Percentiles rank a stretch among this genome's conserved stretches.
Conservation (phyloP, 2,113 vertebrate species). For the Agelaius phoeniceus region DNA sequence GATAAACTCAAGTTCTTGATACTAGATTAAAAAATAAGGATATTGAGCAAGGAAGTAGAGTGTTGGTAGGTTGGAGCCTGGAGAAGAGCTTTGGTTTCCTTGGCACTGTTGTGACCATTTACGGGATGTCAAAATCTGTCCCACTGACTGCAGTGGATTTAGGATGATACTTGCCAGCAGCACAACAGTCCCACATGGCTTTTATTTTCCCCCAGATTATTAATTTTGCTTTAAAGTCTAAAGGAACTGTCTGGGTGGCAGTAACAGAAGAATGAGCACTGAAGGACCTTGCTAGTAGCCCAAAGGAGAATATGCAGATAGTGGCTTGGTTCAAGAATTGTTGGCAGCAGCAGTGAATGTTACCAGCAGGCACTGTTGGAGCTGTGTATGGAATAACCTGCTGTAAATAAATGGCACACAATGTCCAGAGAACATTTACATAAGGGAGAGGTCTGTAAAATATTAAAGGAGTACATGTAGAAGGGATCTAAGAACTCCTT, state of each 20-base stretch:
- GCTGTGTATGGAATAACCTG: neutral
- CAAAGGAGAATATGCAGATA: neutral
- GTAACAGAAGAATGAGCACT: slow-evolving; percentile 14
- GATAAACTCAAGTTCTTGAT: neutral
- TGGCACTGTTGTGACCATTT: neutral
- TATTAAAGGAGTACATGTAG: slow-evolving; percentile 19
- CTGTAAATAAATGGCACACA: neutral
- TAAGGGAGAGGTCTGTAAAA: neutral
- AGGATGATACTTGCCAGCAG: neutral
- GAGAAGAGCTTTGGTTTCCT: neutral
- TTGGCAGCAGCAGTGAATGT: slow-evolving; percentile 8
- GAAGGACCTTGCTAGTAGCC: slow-evolving; percentile 11
- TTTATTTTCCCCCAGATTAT: slow-evolving; percentile 9
- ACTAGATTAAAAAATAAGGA: neutral
- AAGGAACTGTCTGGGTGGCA: neutral
- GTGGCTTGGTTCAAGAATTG: neutral
- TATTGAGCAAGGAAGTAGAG: neutral
- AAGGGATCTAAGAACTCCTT: neutral
- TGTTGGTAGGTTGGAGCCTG: neutral
- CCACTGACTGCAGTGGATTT: neutral
- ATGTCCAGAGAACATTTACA: neutral
- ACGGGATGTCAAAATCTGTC: neutral
- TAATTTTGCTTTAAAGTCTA: neutral
- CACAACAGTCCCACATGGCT: neutral
- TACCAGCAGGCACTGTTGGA: slow-evolving; percentile 15